phyloP scores from a whole-genome alignment of 2,888 invertebrate genomes.

The Mesorhabditis spiculigera region DNA sequence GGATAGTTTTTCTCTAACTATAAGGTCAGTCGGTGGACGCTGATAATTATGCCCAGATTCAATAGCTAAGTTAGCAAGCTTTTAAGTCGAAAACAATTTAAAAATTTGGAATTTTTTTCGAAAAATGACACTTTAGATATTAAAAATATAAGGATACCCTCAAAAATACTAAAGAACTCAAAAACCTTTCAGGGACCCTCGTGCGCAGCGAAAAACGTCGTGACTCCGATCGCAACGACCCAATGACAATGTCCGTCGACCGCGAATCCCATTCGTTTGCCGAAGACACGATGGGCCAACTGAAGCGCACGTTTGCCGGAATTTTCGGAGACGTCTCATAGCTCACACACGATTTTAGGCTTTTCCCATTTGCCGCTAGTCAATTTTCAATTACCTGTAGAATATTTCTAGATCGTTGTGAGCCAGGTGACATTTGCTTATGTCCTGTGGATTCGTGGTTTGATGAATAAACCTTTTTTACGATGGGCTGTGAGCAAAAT shows the following conservation, averaged over 20 bases:
- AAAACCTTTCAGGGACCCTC: not conserved
- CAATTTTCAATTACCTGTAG: no score
- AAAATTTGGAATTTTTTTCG: not conserved
- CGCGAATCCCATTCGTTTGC: conserved; percentile 23
- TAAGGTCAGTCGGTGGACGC: no score
- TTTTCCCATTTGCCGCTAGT: no score
- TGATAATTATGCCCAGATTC: no score
- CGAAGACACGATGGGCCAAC: conserved; percentile 46
- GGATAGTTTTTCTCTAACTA: not conserved
- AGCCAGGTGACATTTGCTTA: no score
- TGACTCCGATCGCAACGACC: not conserved
- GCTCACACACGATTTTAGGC: no score
- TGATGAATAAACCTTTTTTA: no score
- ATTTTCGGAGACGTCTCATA: conserved; percentile 32
- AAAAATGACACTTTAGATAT: not conserved
- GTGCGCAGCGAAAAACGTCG: not conserved
- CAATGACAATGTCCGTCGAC: not conserved
- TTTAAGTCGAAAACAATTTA: not conserved
- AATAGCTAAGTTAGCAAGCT: not conserved
- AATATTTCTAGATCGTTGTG: no score
- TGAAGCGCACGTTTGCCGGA: conserved; percentile 43
- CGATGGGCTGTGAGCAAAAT: no score
- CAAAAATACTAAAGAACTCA: no score
- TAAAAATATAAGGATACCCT: not conserved
- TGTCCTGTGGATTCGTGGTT: no score